A percentile compares a stretch with the other conserved stretches of the same genome.
Conservation (phyloP, 2,797 vertebrate genomes). For the Mus caroli region DNA sequence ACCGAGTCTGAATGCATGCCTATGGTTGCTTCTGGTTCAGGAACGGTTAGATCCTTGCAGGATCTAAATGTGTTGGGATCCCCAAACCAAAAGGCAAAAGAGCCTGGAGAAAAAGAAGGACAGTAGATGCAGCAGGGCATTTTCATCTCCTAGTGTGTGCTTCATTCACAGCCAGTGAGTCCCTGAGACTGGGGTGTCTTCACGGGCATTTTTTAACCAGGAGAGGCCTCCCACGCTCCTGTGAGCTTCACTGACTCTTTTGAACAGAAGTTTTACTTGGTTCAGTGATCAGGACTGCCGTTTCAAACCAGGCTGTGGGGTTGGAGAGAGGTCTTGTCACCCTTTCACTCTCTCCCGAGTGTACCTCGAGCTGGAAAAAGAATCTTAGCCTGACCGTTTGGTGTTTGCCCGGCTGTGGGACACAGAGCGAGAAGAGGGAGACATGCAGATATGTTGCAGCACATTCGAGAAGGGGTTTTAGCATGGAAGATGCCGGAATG, state of each 20-base stretch:
- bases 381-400: slow-evolving; percentile 66
- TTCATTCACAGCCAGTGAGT: background rate
- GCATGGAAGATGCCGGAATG: slow-evolving; percentile 45
- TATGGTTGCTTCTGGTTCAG: slow-evolving; percentile 31
- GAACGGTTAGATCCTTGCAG: slow-evolving; percentile 42
- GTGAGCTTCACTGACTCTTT: slow-evolving; percentile 81
- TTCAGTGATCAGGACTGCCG: slow-evolving; percentile 85
- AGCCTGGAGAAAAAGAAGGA: slow-evolving; percentile 31
- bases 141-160: background rate
- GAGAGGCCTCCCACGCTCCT: slow-evolving; percentile 44
- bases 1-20: slow-evolving; percentile 46
- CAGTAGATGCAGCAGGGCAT: background rate
- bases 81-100: slow-evolving; percentile 39
- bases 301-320: slow-evolving; percentile 79
- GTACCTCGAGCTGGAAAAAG: slow-evolving; percentile 72
- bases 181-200: slow-evolving; percentile 69
- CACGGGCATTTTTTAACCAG: slow-evolving; percentile 69
- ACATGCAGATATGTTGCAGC: slow-evolving; percentile 78
- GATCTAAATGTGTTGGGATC: slow-evolving; percentile 56
- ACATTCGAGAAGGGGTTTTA: slow-evolving; percentile 68
- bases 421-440: slow-evolving; percentile 43
- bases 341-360: slow-evolving; percentile 70
- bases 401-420: slow-evolving; percentile 69
- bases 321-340: slow-evolving; percentile 47
- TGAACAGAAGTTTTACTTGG: slow-evolving; percentile 85